Conservation (phyloP, 2,888 invertebrate genomes). For the Colostygia pectinataria region DNA sequence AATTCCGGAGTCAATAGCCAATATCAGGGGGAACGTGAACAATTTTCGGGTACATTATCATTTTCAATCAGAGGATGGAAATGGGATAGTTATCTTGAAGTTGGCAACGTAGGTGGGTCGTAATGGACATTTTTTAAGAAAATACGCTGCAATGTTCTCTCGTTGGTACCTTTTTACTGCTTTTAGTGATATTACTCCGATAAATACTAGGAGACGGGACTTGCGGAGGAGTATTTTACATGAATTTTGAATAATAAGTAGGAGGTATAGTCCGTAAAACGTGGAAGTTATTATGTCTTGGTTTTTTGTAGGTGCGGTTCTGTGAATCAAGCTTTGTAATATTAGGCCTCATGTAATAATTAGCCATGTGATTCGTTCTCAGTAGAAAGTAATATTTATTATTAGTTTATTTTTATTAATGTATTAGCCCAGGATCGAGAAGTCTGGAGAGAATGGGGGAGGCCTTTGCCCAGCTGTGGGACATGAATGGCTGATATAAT, state of each 20-base stretch:
- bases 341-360: neutral
- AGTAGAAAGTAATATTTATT: no score
- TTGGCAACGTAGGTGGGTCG: conserved; percentile 22
- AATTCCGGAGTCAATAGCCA: conserved; percentile 35
- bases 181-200: conserved; percentile 27
- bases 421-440: no score
- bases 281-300: conserved; percentile 7
- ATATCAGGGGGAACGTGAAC: conserved; percentile 31
- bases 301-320: conserved; percentile 1
- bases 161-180: neutral
- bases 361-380: no score
- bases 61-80: conserved; percentile 27
- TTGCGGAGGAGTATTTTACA: conserved; percentile 9
- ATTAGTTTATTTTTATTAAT: no score
- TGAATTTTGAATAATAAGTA: conserved; percentile 23
- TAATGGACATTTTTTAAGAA: conserved; percentile 24
- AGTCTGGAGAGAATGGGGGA: no score
- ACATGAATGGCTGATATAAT: no score
- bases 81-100: conserved; percentile 24
- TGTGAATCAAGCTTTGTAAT: conserved; percentile 2
- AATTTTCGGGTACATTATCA: conserved; percentile 37
- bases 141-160: conserved; percentile 11
- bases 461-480: no score
- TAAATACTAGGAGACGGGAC: conserved; percentile 15
- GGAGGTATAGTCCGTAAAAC: conserved; percentile 10